Evolutionary conservation across 2,797 vertebrate species (phyloP).

Genomic region (Sparus aurata): DNA sequence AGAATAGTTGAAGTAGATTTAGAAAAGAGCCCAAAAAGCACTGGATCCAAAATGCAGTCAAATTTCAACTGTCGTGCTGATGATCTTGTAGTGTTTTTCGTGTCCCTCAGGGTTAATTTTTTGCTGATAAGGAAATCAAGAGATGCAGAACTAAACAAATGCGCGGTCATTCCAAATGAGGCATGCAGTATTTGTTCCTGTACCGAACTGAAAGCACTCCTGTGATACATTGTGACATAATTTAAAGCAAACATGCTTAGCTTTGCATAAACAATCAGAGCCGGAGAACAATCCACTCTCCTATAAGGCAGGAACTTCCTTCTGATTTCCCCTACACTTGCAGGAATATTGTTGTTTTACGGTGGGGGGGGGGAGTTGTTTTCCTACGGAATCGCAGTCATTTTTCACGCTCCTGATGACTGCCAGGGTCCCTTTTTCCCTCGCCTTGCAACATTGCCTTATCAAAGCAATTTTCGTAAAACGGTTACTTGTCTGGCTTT

Average conservation of each 20-base stretch:
- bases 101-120: conserved; percentile 38
- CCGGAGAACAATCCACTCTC: conserved; percentile 76
- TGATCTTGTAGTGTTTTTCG: conserved; percentile 39
- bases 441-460: conserved; percentile 75
- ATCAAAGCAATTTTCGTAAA: conserved; percentile 78
- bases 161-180: conserved; percentile 67
- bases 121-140: conserved; percentile 64
- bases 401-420: conserved; percentile 74
- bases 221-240: conserved; percentile 76
- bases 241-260: conserved; percentile 81
- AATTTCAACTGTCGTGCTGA: conserved; percentile 40
- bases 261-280: conserved; percentile 78
- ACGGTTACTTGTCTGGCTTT: conserved; percentile 71
- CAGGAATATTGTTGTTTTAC: conserved; percentile 73
- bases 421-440: conserved; percentile 64
- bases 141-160: conserved; percentile 71
- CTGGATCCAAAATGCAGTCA: conserved; percentile 27
- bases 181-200: conserved; percentile 76
- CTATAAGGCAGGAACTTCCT: conserved; percentile 76
- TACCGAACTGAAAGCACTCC: conserved; percentile 57
- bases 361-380: conserved; percentile 67
- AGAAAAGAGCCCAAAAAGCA: conserved; percentile 36
- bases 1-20: conserved; percentile 29
- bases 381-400: conserved; percentile 66
- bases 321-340: conserved; percentile 75